Base-by-base conservation (phyloP, 2,888 invertebrate genomes). In the Hipparchia sbordonii region DNA sequence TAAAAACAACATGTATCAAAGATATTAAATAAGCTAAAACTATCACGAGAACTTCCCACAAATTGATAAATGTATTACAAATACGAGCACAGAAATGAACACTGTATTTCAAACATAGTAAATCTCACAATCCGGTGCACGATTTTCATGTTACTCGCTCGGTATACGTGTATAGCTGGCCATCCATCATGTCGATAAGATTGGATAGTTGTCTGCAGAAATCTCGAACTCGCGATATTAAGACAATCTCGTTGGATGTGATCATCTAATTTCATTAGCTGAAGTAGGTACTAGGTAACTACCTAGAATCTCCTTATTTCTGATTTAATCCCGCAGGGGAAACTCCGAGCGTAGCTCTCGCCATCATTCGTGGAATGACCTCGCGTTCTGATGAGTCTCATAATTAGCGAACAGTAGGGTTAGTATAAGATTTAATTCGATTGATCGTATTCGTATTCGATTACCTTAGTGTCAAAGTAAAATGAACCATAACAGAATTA, bases 221-320 rank as follows among this genome's bases (percentile, higher is more conserved):
- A 73, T 79, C 71, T 78, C 71, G 72, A 79, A 77, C 78, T 79
- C 75, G 74, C 74, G 70, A 77, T 77, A 79, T 80, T 79, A 79
- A 74, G 76, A 78, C 81, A 80, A 82, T 79, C 78, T 79, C 78
- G 74, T 78, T 74, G 72, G 72, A 69, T 72, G 33, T 39, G 65
- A 77, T 78, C 77, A 77, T 72, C 77, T 77, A 75, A 78, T 81
- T 80, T 83, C 81, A 83, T 83, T 82, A 83, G 78, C 7, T 66
- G 71, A 73, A 79, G 77, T 79, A 65, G 39, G 6, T 6, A 60
- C 39, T 6, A 48, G 48, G 48, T 8, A 48, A 4, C 39, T 39
- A 39, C 39, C 39, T 4, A 39, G 39, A 5, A 39, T 39, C 39
- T 39, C 39, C 39, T 39, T 39, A 5, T 39, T 39, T 39, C 39